Percentiles rank a stretch among this genome's conserved stretches.
phyloP scores from a whole-genome alignment of 2,113 vertebrate genomes.

The Cavia porcellus region DNA sequence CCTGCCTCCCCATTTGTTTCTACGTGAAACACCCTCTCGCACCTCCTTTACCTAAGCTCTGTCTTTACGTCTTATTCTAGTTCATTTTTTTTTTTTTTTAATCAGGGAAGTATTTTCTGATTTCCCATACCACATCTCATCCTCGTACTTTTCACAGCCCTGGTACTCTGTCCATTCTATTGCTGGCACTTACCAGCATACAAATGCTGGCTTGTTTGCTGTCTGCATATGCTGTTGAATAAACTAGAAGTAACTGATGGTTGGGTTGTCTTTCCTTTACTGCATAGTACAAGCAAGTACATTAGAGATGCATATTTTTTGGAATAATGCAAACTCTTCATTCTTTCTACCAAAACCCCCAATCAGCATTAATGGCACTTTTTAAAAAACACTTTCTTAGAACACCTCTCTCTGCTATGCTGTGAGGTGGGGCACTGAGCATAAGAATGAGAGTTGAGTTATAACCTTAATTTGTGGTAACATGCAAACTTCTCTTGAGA shows the following conservation, averaged over 20 bases:
- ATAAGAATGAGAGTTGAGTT: background rate
- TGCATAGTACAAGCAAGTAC: background rate
- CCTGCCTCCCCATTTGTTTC: background rate
- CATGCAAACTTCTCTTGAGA: background rate
- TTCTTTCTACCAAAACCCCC: background rate
- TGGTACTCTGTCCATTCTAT: background rate
- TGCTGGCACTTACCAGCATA: background rate
- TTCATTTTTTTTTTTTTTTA: background rate
- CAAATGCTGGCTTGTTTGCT: background rate
- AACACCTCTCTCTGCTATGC: background rate
- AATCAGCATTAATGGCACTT: background rate
- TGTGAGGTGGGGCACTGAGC: background rate
- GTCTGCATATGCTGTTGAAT: background rate
- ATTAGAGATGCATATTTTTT: background rate
- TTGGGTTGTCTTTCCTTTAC: background rate
- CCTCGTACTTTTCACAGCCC: background rate
- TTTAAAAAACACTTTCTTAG: background rate
- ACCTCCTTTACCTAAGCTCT: background rate
- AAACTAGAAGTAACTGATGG: background rate
- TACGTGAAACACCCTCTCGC: background rate
- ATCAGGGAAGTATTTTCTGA: background rate
- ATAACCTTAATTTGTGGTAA: background rate
- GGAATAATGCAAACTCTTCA: background rate
- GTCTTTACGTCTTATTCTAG: background rate
- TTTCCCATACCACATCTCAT: background rate